These are phyloP conservation scores for Prunella fulvescens DNA, from an alignment of 2,113 vertebrate species.

Conservation along the genomic window DNA sequence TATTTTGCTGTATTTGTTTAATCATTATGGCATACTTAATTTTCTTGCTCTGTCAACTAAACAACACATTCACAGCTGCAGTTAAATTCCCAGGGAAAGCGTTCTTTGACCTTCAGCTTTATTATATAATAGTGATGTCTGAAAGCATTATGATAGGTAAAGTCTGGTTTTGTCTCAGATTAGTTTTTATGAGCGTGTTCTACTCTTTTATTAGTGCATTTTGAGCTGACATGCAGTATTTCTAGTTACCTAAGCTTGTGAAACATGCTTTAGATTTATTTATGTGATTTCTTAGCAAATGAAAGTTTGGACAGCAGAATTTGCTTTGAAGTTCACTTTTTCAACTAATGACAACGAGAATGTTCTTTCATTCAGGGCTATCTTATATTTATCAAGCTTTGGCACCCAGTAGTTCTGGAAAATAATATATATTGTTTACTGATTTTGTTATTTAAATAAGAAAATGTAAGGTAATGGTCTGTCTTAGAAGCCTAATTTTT, in stretches of 20 bases:
- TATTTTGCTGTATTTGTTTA: background rate
- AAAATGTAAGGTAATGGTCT: background rate
- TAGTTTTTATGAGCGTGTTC: background rate
- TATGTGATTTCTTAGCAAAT: background rate
- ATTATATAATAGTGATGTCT: background rate
- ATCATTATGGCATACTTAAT: background rate
- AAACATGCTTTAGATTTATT: background rate
- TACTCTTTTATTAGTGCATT: background rate
- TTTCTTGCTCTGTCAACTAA: slow-evolving; percentile 1
- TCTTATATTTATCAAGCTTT: background rate
- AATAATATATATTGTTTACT: background rate
- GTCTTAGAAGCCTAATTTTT: background rate
- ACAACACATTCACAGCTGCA: background rate
- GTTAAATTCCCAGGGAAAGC: background rate
- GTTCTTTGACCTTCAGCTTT: background rate
- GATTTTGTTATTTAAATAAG: background rate
- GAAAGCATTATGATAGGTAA: background rate
- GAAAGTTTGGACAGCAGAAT: background rate
- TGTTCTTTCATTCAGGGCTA: background rate
- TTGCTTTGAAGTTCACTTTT: background rate
- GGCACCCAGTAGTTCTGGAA: background rate
- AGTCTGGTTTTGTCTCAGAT: background rate
- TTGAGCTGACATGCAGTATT: background rate
- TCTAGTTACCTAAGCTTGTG: background rate
- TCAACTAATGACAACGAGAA: background rate